A percentile compares a stretch with the other conserved stretches of the same genome.
Conservation (phyloP, 2,797 vertebrate species). For the Eleutherodactylus coqui region DNA sequence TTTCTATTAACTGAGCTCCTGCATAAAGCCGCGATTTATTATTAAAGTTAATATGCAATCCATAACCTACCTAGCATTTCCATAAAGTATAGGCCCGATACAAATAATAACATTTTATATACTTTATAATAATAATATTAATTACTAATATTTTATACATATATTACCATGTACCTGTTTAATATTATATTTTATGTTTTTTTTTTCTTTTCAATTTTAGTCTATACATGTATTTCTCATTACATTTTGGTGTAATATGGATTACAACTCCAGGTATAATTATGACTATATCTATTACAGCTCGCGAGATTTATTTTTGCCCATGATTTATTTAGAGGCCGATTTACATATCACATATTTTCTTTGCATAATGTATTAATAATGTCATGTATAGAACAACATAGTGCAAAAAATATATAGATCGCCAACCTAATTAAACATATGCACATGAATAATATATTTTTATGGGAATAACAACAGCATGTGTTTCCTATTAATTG, state of each 20-base stretch:
- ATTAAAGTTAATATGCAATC: constrained; percentile 5
- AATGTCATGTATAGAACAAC: constrained; percentile 2
- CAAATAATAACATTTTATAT: not conserved
- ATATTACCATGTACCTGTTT: not conserved
- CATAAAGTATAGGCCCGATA: not conserved
- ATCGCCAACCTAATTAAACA: constrained; percentile 28
- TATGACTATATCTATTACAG: not conserved
- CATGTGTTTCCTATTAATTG: not conserved
- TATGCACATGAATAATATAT: constrained; percentile 29
- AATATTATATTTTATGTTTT: not conserved
- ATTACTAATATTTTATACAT: not conserved
- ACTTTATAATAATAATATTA: not conserved
- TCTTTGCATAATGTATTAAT: constrained; percentile 39
- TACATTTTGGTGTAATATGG: not conserved
- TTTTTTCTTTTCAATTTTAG: not conserved
- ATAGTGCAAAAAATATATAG: not conserved
- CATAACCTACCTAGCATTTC: not conserved
- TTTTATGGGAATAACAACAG: constrained; percentile 22
- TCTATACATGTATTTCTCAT: not conserved
- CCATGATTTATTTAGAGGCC: constrained; percentile 7
- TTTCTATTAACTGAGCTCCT: constrained; percentile 47
- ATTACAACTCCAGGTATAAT: not conserved
- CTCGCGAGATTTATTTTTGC: not conserved
- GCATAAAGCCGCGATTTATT: constrained; percentile 19
- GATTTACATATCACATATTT: constrained; percentile 23